Percentiles rank a stretch among this genome's conserved stretches.
phyloP scores from a whole-genome alignment of 1,140 invertebrate species.

The Drosophila pallidifrons region DNA sequence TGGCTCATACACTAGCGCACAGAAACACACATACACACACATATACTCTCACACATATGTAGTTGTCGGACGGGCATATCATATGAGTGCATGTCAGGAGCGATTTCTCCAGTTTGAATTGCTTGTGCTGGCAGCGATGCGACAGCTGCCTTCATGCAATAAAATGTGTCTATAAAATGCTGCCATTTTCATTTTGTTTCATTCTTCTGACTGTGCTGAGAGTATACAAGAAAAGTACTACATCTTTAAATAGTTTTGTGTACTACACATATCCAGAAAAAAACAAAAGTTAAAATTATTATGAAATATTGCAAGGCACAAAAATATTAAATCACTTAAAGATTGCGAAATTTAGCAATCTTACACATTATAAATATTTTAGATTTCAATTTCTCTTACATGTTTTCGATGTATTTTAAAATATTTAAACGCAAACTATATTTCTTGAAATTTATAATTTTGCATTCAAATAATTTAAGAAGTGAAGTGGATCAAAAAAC shows the following conservation, averaged over 20 bases:
- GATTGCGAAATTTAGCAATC: no score
- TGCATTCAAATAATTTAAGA: background rate
- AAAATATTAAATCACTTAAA: no score
- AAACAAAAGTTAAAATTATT: background rate
- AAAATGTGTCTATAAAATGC: conserved; percentile 80
- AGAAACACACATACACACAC: conserved; percentile 6
- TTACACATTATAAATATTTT: no score
- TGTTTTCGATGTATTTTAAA: no score
- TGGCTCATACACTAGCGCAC: conserved; percentile 15
- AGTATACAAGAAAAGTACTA: conserved; percentile 3
- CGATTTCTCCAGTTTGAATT: conserved; percentile 29
- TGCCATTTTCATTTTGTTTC: conserved; percentile 28
- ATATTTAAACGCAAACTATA: no score
- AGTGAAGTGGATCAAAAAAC: no score
- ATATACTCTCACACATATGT: background rate
- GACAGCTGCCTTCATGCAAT: conserved; percentile 64
- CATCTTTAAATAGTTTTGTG: background rate
- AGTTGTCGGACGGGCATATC: background rate
- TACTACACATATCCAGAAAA: no score
- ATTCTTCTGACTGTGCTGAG: conserved; percentile 17
- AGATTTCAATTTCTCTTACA: no score
- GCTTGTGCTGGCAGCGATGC: conserved; percentile 5
- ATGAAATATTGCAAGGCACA: no score
- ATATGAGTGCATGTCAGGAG: conserved; percentile 40
- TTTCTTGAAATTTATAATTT: background rate